Base-by-base conservation (phyloP, 2,113 vertebrate genomes). In the Ondatra zibethicus region DNA sequence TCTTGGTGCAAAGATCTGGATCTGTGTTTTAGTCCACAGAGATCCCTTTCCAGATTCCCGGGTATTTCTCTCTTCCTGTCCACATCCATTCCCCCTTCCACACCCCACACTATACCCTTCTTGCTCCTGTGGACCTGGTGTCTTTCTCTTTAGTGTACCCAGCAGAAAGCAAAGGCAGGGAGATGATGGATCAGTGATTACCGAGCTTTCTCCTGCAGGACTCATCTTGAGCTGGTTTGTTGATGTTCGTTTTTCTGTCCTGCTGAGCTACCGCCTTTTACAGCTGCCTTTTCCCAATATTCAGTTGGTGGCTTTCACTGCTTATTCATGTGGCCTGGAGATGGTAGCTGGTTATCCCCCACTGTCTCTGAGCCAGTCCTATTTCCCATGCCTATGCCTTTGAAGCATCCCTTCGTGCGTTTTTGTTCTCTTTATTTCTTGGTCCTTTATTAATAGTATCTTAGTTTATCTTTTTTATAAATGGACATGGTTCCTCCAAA, bases 21-120 rank as follows among this genome's bases (percentile, higher is more conserved):
- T 63, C 80, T 21, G 0, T 61, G 68, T 5, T 61, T 78, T 47
- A 31, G 52, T 21, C 29, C 45, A 17, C 47, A 42, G 12, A 31
- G 27, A 39, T 88, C 33, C 12, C 16, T 7, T 10, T 47, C 16
- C 5, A 7, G 31, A 58, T 11, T 47, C 45, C 2, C 4, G 0
- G 13, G 31, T 27, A 27, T 36, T 66, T 14, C 17, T 55, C 0
- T 6, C 21, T 55, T 25, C 4, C 6, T 0, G 0, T 8, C 29
- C 11, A 21, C 21, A 9, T 55, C 8, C 23, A 2, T 17, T 55
- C 2, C 36, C 10, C 84, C 23, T 52, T 84, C 75, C 42, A 17
- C 36, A 52, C 23, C 13, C 16, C 0, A 14, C 55, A 9, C 2
- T 52, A 47, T 14, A 2, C 19, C 7, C 3, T 21, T 5, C 29